Conservation (phyloP, 2,113 vertebrate species). For the Hemibagrus wyckioides region DNA sequence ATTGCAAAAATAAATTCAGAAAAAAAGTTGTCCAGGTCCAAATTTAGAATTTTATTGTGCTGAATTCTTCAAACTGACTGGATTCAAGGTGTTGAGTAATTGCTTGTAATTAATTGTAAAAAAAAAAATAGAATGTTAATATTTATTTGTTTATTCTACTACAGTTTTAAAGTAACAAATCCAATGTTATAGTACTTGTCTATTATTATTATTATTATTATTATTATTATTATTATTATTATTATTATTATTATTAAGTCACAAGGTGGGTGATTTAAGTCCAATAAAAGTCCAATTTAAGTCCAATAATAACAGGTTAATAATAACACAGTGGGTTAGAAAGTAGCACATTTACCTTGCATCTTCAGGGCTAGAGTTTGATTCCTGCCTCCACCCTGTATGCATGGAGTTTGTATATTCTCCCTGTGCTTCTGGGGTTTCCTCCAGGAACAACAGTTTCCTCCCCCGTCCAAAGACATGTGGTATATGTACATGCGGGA, state of each 20-base stretch:
- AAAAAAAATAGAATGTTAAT: not conserved
- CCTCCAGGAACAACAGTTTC: too few relatives aligned
- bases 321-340: too few relatives aligned
- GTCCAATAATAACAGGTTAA: too few relatives aligned
- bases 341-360: too few relatives aligned
- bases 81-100: not conserved
- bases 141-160: not conserved
- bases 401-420: too few relatives aligned
- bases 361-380: too few relatives aligned
- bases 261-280: too few relatives aligned
- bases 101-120: not conserved
- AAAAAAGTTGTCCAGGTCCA: not conserved
- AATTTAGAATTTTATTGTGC: not conserved
- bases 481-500: too few relatives aligned
- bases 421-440: too few relatives aligned
- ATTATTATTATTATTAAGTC: not conserved
- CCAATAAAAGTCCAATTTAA: too few relatives aligned
- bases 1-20: not conserved
- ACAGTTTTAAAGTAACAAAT: not conserved
- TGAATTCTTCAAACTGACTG: not conserved
- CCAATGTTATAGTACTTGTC: not conserved
- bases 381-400: too few relatives aligned
- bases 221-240: not conserved
- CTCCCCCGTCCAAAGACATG: too few relatives aligned
- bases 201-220: not conserved